Percentiles rank a stretch among this genome's conserved stretches.
These are phyloP conservation scores for Actinopyga echinites DNA, from an alignment of 53 echinoderm and acorn worm genomes.

Conservation along the genomic window DNA sequence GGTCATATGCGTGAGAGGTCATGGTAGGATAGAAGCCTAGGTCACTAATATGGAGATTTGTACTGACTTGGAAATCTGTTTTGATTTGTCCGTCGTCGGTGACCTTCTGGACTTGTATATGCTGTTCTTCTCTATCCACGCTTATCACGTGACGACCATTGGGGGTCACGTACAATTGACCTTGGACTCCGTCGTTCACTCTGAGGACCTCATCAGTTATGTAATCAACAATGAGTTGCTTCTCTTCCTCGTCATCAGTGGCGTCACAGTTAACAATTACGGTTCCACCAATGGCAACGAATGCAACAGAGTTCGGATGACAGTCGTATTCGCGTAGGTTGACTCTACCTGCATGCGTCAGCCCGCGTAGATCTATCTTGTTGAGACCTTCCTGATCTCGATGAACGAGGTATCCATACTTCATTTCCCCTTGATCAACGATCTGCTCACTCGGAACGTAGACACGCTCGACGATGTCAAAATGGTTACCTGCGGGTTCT, in stretches of 20 bases:
- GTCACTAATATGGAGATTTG: constrained; percentile 91
- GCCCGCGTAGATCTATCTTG: constrained; percentile 73
- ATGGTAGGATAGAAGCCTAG: constrained; percentile 90
- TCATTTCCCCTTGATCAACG: constrained; percentile 65
- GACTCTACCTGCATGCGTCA: constrained; percentile 68
- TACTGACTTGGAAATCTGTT: constrained; percentile 91
- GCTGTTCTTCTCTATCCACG: constrained; percentile 79
- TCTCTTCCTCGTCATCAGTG: constrained; percentile 51
- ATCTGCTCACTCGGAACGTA: constrained; percentile 82
- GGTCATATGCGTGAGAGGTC: constrained; percentile 83
- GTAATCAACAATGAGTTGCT: constrained; percentile 88
- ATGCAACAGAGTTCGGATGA: constrained; percentile 81
- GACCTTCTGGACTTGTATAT: constrained; percentile 91
- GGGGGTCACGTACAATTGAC: constrained; percentile 83
- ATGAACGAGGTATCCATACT: constrained; percentile 80
- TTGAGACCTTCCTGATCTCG: constrained; percentile 73
- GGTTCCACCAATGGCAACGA: constrained; percentile 85
- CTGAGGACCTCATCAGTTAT: constrained; percentile 84
- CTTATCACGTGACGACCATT: constrained; percentile 91
- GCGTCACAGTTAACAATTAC: constrained; percentile 84
- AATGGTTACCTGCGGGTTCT: constrained; percentile 75
- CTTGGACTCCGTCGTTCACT: constrained; percentile 78
- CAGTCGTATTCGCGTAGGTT: constrained; percentile 84
- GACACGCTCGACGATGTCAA: constrained; percentile 76
- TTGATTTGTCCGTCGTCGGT: constrained; percentile 79